phyloP scores from a whole-genome alignment of 2,888 invertebrate species.

The Kuschelorhynchus macadamiae region DNA sequence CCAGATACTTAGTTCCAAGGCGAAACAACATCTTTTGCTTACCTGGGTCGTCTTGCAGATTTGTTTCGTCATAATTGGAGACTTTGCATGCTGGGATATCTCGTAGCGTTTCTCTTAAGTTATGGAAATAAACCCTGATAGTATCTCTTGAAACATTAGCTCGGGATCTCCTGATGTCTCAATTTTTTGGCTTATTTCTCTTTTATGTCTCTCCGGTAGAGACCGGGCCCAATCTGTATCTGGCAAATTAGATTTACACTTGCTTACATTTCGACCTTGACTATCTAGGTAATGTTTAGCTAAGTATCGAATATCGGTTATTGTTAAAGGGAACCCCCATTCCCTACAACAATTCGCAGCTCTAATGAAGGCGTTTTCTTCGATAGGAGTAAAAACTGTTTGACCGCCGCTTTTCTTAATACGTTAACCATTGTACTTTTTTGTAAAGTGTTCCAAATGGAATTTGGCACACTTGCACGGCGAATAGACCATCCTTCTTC shows the following conservation, averaged over 20 bases:
- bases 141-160: slow-evolving; percentile 36
- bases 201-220: slow-evolving; percentile 18
- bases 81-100: slow-evolving; percentile 37
- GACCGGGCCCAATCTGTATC: slow-evolving; percentile 36
- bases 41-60: slow-evolving; percentile 50
- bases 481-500: too few species aligned
- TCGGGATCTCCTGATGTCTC: too few species aligned
- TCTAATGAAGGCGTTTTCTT: too few species aligned
- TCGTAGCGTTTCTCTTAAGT: slow-evolving; percentile 46
- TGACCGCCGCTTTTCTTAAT: too few species aligned
- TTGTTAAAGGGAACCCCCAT: too few species aligned
- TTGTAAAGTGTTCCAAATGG: too few species aligned
- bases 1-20: slow-evolving; percentile 33
- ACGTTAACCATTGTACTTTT: too few species aligned
- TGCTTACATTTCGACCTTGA: slow-evolving; percentile 24
- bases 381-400: too few species aligned
- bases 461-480: too few species aligned
- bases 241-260: slow-evolving; percentile 24
- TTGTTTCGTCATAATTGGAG: slow-evolving; percentile 37
- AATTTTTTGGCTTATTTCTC: slow-evolving; percentile 4
- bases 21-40: slow-evolving; percentile 46
- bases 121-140: slow-evolving; percentile 48
- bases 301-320: slow-evolving; percentile 5
- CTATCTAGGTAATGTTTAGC: slow-evolving; percentile 27
- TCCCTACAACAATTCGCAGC: too few species aligned